Conservation (phyloP, 2,888 invertebrate genomes). For the Trimorus sp. region DNA sequence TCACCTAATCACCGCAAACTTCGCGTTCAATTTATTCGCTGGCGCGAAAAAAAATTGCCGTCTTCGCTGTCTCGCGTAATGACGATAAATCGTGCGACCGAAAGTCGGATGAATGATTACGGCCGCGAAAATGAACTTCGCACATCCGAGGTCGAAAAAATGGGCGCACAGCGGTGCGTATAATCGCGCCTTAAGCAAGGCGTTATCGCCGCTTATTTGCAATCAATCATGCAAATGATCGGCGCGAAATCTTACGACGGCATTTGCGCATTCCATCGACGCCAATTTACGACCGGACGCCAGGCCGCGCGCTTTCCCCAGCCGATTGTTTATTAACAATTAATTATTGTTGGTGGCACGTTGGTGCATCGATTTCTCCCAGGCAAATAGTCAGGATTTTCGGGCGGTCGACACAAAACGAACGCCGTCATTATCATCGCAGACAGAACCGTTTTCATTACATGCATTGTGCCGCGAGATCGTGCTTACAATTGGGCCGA, state of each 20-base stretch:
- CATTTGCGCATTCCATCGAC: conserved; percentile 75
- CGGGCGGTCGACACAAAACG: conserved; percentile 25
- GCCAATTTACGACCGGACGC: conserved; percentile 72
- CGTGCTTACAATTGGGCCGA: conserved; percentile 39
- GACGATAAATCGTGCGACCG: conserved; percentile 26
- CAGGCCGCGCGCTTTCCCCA: conserved; percentile 29
- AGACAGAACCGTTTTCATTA: conserved; percentile 44
- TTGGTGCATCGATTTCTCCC: conserved; percentile 49
- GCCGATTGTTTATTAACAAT: conserved; percentile 62
- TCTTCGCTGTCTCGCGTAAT: conserved; percentile 23
- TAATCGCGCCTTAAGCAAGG: conserved; percentile 52
- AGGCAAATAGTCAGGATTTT: conserved; percentile 50
- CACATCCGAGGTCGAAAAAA: conserved; percentile 27
- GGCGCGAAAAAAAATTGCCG: not conserved
- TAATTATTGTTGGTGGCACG: conserved; percentile 50
- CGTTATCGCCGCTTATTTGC: conserved; percentile 66
- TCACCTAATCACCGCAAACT: not conserved
- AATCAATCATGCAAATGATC: conserved; percentile 80
- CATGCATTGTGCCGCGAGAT: conserved; percentile 25
- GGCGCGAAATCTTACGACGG: conserved; percentile 76
- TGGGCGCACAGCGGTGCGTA: conserved; percentile 7
- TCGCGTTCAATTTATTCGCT: not conserved
- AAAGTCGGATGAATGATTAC: conserved; percentile 44
- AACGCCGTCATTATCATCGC: conserved; percentile 44
- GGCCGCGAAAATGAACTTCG: conserved; percentile 32